Evolutionary conservation across 2,888 invertebrate species (phyloP), one percentile per base, ranked within the genome.

Genomic region (Limnephilus marmoratus): DNA sequence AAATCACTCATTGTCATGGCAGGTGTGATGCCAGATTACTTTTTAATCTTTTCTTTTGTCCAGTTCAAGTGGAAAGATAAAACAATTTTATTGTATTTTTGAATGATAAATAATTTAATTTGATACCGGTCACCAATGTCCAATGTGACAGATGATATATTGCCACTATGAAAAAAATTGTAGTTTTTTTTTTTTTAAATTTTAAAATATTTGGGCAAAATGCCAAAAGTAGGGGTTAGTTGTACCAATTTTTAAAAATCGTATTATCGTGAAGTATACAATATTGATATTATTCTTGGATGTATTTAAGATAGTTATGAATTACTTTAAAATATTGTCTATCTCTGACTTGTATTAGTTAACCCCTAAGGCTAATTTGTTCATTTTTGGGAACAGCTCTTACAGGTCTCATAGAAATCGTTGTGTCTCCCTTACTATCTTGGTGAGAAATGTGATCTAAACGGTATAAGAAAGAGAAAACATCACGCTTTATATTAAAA

Each of bases 121-220:
- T 82, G 82, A 82, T 82, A 82, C 82, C 82, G 18, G 15, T 53
- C 53, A 18, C 53, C 29, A 31, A 41, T 86, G 31, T 86, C 53
- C 29, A 31, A 41, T 86, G 86, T 86, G 86, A 86, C 86, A 86
- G 86, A n/a, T 86, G 13, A 86, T n/a, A 49, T 45, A 86, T 86
- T 86, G 86, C 86, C 86, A 86, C 45, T 13, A 13, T 11, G 86
- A 45, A 86, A 45, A 86, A 85, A 18, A 0, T 41, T 29, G 34
- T 12, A 29, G 18, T 41, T 85, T 90, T 91, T 93, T 91, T 91
- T 85, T 83, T 34, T 31, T 12, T 45, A 45, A 82, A 34, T 83
- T 13, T 85, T 11, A 85, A 85, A 41, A 41, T 34, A 83, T 34
- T 37, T 83, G 24, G 24, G n/a, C 68, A 68, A 68, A 68, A 1